Conservation (phyloP, 2,113 vertebrate genomes). For the Uria aalge region DNA sequence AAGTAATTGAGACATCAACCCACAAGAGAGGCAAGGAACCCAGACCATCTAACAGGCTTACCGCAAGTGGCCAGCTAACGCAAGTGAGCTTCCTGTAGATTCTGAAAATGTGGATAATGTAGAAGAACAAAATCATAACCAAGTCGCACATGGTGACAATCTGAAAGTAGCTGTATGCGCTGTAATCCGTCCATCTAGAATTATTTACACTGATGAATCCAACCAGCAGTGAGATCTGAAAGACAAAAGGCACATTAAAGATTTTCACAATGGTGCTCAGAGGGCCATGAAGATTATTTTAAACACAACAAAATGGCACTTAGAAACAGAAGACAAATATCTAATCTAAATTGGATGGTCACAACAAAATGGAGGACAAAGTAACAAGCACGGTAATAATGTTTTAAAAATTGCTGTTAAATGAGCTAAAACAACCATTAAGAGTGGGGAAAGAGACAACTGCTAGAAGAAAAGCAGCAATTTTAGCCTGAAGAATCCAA, state of each 20-base stretch:
- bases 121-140: conserved; percentile 86
- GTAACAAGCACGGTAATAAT: neutral
- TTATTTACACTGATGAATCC: conserved; percentile 85
- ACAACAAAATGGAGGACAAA: neutral
- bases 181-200: conserved; percentile 68
- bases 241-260: neutral
- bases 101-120: conserved; percentile 85
- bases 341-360: neutral
- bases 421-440: neutral
- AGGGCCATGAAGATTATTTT: neutral
- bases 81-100: conserved; percentile 84
- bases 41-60: conserved; percentile 60
- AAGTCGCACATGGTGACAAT: conserved; percentile 89
- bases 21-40: neutral
- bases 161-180: conserved; percentile 85
- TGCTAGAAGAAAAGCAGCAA: neutral
- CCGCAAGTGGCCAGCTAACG: conserved; percentile 91
- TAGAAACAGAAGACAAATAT: neutral
- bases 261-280: neutral
- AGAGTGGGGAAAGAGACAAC: neutral
- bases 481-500: neutral
- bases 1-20: neutral
- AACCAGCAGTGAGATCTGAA: conserved; percentile 83
- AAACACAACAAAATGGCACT: neutral
- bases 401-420: neutral